These are phyloP conservation scores for Lamprotornis superbus DNA, from an alignment of 2,113 vertebrate genomes.

Conservation along the genomic window DNA sequence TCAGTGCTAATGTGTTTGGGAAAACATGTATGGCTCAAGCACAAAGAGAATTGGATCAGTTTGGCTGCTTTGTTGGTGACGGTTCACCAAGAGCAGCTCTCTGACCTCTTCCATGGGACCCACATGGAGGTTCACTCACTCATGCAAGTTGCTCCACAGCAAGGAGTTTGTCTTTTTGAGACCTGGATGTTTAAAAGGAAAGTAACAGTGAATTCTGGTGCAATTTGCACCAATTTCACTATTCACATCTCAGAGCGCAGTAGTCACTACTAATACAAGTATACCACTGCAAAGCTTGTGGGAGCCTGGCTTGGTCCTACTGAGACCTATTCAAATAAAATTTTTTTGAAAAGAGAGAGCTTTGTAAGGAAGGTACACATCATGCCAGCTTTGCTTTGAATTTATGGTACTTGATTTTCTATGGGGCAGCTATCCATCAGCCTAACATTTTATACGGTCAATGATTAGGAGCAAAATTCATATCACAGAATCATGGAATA, in stretches of 20 bases:
- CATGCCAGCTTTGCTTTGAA: background rate
- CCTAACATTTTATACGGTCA: background rate
- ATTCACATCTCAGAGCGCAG: background rate
- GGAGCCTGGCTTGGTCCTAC: background rate
- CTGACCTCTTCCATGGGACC: background rate
- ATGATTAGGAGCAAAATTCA: background rate
- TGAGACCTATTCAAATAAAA: background rate
- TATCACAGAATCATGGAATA: background rate
- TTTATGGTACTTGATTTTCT: background rate
- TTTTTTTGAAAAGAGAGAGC: background rate
- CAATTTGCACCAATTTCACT: background rate
- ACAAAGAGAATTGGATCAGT: background rate
- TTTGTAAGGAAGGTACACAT: background rate
- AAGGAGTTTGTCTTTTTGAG: background rate
- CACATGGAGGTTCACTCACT: background rate
- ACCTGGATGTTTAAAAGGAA: background rate
- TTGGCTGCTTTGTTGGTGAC: background rate
- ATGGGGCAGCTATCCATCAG: background rate
- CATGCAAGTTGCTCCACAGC: background rate
- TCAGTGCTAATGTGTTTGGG: slow-evolving; percentile 36
- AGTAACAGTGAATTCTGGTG: background rate
- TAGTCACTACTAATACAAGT: background rate
- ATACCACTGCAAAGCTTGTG: background rate
- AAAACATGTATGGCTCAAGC: slow-evolving; percentile 20
- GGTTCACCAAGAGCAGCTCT: background rate